Percentiles rank a stretch among this genome's conserved stretches.
phyloP scores from a whole-genome alignment of 2,797 vertebrate genomes.

The Pyrrhura leucotis region DNA sequence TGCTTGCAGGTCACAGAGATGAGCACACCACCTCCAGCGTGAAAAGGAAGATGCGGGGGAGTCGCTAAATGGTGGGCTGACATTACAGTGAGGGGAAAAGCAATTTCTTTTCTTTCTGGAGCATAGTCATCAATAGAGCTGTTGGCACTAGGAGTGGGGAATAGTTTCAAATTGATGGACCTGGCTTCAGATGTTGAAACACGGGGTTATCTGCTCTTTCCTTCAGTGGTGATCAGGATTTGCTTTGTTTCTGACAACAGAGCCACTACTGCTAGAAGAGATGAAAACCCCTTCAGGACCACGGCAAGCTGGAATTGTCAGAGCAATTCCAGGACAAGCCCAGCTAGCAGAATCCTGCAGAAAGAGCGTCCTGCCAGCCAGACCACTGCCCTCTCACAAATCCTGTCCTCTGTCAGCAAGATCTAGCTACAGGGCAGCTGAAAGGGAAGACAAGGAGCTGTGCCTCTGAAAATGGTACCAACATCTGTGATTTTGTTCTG shows the following conservation, averaged over 20 bases:
- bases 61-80: conserved; percentile 27
- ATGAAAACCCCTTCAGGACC: neutral
- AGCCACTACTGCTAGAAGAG: neutral
- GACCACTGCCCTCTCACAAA: neutral
- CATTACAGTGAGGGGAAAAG: conserved; percentile 25
- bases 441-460: neutral
- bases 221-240: conserved; percentile 5
- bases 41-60: conserved; percentile 56
- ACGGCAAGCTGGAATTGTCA: neutral
- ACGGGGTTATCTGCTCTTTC: neutral
- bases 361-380: neutral
- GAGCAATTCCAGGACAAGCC: neutral
- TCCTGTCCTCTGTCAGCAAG: neutral
- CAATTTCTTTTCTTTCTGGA: conserved; percentile 52
- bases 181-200: conserved; percentile 42
- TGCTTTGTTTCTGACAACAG: conserved; percentile 42
- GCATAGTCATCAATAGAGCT: neutral
- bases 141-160: neutral
- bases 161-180: conserved; percentile 46
- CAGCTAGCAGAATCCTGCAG: neutral
- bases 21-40: conserved; percentile 47
- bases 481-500: neutral
- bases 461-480: neutral
- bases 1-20: conserved; percentile 71
- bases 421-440: neutral